A percentile compares a stretch with the other conserved stretches of the same genome.
Evolutionary conservation across 2,797 vertebrate species (phyloP).

Genomic region (Uromys caudimaculatus): DNA sequence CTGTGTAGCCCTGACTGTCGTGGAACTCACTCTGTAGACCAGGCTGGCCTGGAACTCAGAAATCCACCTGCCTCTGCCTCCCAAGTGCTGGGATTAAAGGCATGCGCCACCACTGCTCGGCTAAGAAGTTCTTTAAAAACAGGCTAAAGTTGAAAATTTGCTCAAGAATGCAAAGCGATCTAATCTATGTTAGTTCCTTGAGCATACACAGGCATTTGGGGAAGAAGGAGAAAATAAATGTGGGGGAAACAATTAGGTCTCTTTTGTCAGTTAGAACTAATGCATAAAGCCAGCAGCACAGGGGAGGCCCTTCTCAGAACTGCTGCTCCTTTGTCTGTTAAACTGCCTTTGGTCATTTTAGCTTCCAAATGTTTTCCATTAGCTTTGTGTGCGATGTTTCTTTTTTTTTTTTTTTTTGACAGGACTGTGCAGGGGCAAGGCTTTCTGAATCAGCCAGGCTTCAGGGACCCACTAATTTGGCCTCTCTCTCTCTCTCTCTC

Average conservation of each 20-base stretch:
- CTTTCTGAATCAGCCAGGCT: slow-evolving; percentile 65
- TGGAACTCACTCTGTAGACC: too few relatives aligned
- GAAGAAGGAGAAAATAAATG: slow-evolving; percentile 18
- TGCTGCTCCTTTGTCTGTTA: slow-evolving; percentile 23
- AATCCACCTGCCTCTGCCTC: too few relatives aligned
- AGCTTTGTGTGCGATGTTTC: slow-evolving; percentile 35
- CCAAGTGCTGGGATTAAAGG: too few relatives aligned
- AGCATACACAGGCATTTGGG: slow-evolving; percentile 54
- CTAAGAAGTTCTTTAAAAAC: background rate
- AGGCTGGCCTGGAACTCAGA: too few relatives aligned
- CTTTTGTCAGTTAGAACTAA: slow-evolving; percentile 61
- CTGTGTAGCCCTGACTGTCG: too few relatives aligned
- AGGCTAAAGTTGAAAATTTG: slow-evolving; percentile 8
- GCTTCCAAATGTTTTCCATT: slow-evolving; percentile 68
- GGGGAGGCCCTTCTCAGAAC: slow-evolving; percentile 6
- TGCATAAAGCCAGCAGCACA: background rate
- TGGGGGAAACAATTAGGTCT: slow-evolving; percentile 53
- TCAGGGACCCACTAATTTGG: slow-evolving; percentile 69
- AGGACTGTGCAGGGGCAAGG: slow-evolving; percentile 25
- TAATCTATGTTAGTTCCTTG: slow-evolving; percentile 21
- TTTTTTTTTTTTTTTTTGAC: slow-evolving; percentile 67
- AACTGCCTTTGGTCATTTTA: slow-evolving; percentile 53
- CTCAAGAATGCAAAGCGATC: background rate
- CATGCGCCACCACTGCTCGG: too few relatives aligned
- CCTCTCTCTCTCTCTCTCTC: slow-evolving; percentile 56